Conservation (phyloP, 92 coral and sea anemone species). For the Muricea muricata region DNA sequence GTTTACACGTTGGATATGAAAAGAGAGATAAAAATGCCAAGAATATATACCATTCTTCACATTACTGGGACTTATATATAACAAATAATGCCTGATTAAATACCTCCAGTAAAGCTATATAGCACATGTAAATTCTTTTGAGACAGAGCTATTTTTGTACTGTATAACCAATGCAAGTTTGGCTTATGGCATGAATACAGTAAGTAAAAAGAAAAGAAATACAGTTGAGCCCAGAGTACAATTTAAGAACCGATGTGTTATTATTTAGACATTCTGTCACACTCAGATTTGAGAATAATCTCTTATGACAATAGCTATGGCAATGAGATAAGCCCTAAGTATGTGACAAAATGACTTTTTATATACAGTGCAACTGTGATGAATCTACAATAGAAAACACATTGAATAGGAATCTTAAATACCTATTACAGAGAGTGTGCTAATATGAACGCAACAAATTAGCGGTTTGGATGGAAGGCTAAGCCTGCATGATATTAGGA, state of each 20-base stretch:
- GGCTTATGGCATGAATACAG: too few species aligned
- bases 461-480: too few species aligned
- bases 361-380: neutral
- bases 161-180: neutral
- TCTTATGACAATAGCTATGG: neutral
- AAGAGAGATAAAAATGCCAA: neutral
- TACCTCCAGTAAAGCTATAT: neutral
- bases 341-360: neutral
- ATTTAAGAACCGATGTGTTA: neutral
- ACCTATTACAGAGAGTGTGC: too few species aligned
- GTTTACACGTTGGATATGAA: neutral
- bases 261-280: neutral
- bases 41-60: neutral
- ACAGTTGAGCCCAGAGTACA: neutral
- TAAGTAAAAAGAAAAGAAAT: too few species aligned
- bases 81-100: neutral
- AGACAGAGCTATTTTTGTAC: neutral
- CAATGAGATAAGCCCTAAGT: neutral
- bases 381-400: neutral
- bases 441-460: too few species aligned
- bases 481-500: too few species aligned
- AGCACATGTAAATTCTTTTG: neutral
- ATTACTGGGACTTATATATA: neutral
- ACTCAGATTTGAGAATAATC: neutral
- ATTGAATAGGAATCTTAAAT: too few species aligned